Conservation (phyloP, 2,113 vertebrate species). For the Ancistrus triradiatus region DNA sequence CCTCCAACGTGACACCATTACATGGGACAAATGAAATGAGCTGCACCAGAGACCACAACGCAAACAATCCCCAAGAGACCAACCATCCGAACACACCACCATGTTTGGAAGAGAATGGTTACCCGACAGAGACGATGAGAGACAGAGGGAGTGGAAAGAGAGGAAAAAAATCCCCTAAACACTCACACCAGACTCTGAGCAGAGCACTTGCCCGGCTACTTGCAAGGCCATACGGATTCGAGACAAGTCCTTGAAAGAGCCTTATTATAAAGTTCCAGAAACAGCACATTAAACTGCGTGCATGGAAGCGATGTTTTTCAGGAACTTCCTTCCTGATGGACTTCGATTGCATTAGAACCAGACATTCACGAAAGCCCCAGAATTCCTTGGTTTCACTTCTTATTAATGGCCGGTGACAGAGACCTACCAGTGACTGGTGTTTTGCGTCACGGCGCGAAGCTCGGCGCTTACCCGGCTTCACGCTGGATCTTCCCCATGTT, state of each 20-base stretch:
- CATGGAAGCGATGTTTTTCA: slow-evolving; percentile 1
- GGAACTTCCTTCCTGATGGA: slow-evolving; percentile 8
- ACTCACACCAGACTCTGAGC: slow-evolving; percentile 28
- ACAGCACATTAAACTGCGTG: slow-evolving; percentile 16
- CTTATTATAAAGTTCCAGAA: slow-evolving; percentile 30
- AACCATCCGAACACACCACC: too few relatives aligned
- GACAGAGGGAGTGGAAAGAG: slow-evolving; percentile 8
- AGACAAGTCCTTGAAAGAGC: slow-evolving; percentile 10
- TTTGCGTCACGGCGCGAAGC: slow-evolving; percentile 17
- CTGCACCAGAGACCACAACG: too few relatives aligned
- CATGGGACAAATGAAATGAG: too few relatives aligned
- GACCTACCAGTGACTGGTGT: slow-evolving; percentile 15
- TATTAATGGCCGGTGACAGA: slow-evolving; percentile 38
- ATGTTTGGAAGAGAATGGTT: too few relatives aligned
- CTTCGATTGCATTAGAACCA: slow-evolving; percentile 2
- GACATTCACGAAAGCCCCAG: slow-evolving; percentile 1
- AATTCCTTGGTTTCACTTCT: slow-evolving; percentile 26
- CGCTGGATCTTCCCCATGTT: slow-evolving; percentile 16
- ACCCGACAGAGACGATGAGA: slow-evolving; percentile 9
- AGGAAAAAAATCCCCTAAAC: slow-evolving; percentile 33
- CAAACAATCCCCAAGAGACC: too few relatives aligned
- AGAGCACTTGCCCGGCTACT: slow-evolving; percentile 47
- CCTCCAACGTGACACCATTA: too few relatives aligned
- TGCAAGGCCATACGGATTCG: slow-evolving; percentile 33
- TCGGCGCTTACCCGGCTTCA: slow-evolving; percentile 13